phyloP scores from a whole-genome alignment of 2,888 invertebrate genomes.

The Sphaerophoria taeniata region DNA sequence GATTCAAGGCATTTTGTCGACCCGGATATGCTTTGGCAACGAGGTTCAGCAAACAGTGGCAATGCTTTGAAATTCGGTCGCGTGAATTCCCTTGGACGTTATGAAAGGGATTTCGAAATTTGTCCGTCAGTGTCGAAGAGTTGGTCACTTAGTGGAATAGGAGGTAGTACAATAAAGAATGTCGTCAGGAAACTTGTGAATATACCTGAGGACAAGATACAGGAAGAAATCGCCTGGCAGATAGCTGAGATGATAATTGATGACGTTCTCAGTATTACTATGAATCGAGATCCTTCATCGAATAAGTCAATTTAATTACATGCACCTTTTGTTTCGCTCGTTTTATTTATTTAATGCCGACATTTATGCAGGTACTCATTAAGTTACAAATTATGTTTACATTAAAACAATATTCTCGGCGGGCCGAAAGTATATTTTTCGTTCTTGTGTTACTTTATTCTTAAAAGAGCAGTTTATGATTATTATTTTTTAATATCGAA shows the following conservation, averaged over 20 bases:
- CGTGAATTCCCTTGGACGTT: constrained; percentile 94
- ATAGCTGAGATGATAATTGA: constrained; percentile 98
- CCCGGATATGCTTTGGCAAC: constrained; percentile 94
- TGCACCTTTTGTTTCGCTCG: background rate
- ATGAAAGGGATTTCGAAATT: constrained; percentile 94
- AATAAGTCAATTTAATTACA: constrained; percentile 19
- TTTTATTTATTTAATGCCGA: background rate
- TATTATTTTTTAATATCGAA: background rate
- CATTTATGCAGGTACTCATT: background rate
- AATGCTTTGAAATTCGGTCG: constrained; percentile 91
- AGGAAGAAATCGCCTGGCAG: constrained; percentile 98
- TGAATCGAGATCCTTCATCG: constrained; percentile 40
- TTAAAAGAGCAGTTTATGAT: background rate
- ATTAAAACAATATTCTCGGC: too few species aligned
- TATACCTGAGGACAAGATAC: constrained; percentile 92
- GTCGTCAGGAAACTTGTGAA: constrained; percentile 92
- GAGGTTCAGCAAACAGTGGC: constrained; percentile 83
- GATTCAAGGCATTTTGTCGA: constrained; percentile 92
- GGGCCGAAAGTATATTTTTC: background rate
- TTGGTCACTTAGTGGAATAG: constrained; percentile 78
- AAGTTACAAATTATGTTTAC: too few species aligned
- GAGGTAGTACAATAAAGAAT: constrained; percentile 82
- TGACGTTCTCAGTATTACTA: constrained; percentile 94
- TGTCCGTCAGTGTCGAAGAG: constrained; percentile 84
- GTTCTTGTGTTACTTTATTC: constrained; percentile 3